Evolutionary conservation across 2,113 vertebrate genomes (phyloP), one percentile per base, ranked within the genome.

Genomic region (Dermatemys mawii): DNA sequence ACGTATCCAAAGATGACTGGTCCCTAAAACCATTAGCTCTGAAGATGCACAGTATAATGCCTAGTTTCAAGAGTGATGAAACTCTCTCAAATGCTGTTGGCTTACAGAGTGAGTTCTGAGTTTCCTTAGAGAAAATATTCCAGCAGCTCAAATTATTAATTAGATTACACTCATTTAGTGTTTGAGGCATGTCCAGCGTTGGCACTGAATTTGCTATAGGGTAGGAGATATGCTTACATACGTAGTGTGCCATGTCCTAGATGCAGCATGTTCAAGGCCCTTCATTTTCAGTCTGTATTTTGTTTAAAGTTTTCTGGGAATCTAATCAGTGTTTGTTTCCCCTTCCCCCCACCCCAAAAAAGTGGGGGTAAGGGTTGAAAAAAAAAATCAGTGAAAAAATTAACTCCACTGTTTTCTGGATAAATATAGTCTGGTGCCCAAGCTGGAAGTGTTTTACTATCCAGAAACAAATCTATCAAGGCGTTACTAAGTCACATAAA

Each of bases 21-120:
- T 1, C 19, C 11, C 80, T 46, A 27, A 76, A 8, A 29, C 0
- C 81, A 35, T 0, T 4, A 16, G 73, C 44, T 22, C 78, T 2
- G 0, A 24, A 8, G 38, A 57, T 26, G 8, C 75, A 41, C 35
- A 14, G 0, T 35, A 50, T 55, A 2, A 2, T 1, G 1, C 29
- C 8, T 19, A n/a, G n/a, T 46, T 1, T 0, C 48, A 1, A 5
- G 29, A 83, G 51, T 1, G 2, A 50, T 1, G 8, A 38, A 6
- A 53, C 1, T 8, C 14, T n/a, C 73, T 6, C 27, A 24, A 0
- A 0, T 29, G 75, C 41, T 76, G 11, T 8, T 6, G 41, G 8
- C 27, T 44, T 0, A 0, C 48, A 6, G 41, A 35, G 10, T 0
- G 0, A 75, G 70, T 0, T 49, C 79, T 22, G n/a, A 35, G 32